Base-by-base conservation (phyloP, 2,888 invertebrate species). In the Hedya salicella region DNA sequence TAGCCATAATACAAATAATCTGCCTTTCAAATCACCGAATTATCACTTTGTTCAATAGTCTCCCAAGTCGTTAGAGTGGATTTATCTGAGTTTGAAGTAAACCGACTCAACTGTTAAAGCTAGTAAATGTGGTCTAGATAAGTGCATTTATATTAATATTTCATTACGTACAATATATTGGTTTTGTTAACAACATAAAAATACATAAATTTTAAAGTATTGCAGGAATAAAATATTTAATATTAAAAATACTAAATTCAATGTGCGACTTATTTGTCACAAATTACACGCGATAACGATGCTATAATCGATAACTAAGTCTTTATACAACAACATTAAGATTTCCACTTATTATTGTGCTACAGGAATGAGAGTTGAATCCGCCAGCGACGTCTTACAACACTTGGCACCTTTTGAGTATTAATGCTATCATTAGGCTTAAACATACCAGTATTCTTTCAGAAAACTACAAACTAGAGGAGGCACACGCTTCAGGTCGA, bases 321-420 rank as follows among this genome's bases (percentile, higher is more conserved):
- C 16, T 57, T 59, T 52, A 60, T 68, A 64, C 61, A 68, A 68
- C 66, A 82, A 81, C 75, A 82, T 81, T 80, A 79, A 81, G 74
- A 80, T 83, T 78, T 77, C 42, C 79, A 80, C 81, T 80, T 79
- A 82, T 84, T 83, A 85, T 79, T 80, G 87, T 81, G 85, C 85
- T 86, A 86, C 81, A 87, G 89, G 89, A 91, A 89, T 89, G 89
- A 89, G 83, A 85, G 80, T 80, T 78, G 75, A 76, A 77, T 79
- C 75, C 75, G 73, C 70, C 70, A 74, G 76, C 76, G 75, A 73
- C 77, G 74, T 78, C 82, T 81, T 82, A 82, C 83, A 77, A 79
- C 75, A 75, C 81, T 84, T 82, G 84, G 82, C 87, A 88, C 88
- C 87, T 84, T 86, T 81, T 90, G 89, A 89, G 90, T 90, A 89